Evolutionary conservation across 1,140 invertebrate genomes (phyloP), one percentile per base, ranked within the genome.

Genomic region (Artemia franciscana): DNA sequence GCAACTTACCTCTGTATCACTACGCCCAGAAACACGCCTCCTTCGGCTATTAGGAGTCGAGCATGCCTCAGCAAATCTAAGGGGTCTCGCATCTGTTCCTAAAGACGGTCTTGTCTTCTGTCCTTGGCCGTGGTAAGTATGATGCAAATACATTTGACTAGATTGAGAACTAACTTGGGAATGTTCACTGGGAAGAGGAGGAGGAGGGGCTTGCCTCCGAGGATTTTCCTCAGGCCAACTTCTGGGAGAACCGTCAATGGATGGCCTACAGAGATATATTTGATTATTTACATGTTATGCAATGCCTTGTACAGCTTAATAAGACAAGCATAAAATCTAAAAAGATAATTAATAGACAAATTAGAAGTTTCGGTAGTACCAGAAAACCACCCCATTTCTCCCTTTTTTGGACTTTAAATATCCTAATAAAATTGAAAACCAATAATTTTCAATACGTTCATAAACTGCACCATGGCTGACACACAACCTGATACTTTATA

Each of bases 61-160:
- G 3, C 84, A 83, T 1, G 83, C 85, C 71, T 88, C 85, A 0
- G 83, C 85, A 68, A 85, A 86, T 24, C 84, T 73, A 9, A 85
- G 70, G 1, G 84, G 84, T 68, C 81, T 82, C 59, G 78, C 51
- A 59, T 66, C 65, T 62, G 65, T 76, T 60, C 79, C 74, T 5
- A 83, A 72, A n/a, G 78, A 73, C 12, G 83, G 83, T 65, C 88
- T 79, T 64, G 84, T 80, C 69, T 88, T 86, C 64, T 81, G 76
- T 5, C 82, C 81, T 15, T 85, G 85, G 5, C 89, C 89, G 73
- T 93, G 89, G 74, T 92, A 93, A 1, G 90, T 93, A 72, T 91
- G 88, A 71, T 90, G 87, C 60, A 80, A 80, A 74, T 84, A 87
- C 5, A 18, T 15, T 18, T 51, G 39, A 51, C 79, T 79, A 51